Conservation (phyloP, 2,113 vertebrate genomes). For the Scatophagus argus region DNA sequence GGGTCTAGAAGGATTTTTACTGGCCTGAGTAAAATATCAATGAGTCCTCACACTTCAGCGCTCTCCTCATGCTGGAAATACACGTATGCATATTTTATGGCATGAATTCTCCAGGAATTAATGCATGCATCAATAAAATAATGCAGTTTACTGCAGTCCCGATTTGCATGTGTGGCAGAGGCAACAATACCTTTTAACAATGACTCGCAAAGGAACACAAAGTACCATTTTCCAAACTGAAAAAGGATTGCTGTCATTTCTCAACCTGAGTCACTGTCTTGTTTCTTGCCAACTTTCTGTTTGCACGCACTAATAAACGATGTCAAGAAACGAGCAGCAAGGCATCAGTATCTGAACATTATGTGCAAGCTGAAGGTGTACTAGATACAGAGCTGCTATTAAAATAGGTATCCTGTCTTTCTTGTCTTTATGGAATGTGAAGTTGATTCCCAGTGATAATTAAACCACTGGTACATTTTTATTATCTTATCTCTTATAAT, state of each 20-base stretch:
- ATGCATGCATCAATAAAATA: constrained; percentile 23
- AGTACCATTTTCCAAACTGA: constrained; percentile 22
- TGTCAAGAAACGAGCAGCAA: constrained; percentile 38
- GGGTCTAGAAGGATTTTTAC: constrained; percentile 45
- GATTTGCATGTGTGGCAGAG: constrained; percentile 28
- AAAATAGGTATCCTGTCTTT: constrained; percentile 47
- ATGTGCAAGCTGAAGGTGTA: constrained; percentile 32
- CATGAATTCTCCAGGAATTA: constrained; percentile 17
- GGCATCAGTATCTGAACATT: constrained; percentile 22
- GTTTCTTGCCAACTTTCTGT: constrained; percentile 12
- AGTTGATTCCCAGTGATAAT: constrained; percentile 68
- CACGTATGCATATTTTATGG: constrained; percentile 46
- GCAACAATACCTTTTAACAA: constrained; percentile 21
- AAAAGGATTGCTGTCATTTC: constrained; percentile 24
- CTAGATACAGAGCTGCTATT: constrained; percentile 45
- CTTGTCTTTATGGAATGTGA: constrained; percentile 41
- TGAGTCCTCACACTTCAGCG: constrained; percentile 21
- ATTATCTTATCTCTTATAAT: constrained; percentile 63
- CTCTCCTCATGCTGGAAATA: constrained; percentile 32
- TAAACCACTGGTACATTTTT: constrained; percentile 69
- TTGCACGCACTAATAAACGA: constrained; percentile 32
- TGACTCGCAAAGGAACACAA: constrained; percentile 15
- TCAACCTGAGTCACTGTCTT: constrained; percentile 9
- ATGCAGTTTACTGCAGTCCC: not conserved
- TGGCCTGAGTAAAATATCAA: constrained; percentile 62